phyloP scores from a whole-genome alignment of 2,113 vertebrate species.

The Salvelinus alpinus region DNA sequence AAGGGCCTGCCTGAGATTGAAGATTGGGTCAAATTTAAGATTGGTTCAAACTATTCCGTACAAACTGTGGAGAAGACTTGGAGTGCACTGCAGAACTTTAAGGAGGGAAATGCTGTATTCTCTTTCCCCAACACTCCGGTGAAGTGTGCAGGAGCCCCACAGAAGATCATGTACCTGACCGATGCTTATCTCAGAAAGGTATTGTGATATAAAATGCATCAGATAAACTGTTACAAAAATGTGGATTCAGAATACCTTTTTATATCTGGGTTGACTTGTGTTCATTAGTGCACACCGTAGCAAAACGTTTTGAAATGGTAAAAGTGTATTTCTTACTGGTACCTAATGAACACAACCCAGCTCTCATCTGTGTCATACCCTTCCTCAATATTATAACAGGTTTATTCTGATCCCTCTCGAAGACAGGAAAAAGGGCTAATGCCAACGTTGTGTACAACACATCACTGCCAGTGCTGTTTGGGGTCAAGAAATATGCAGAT shows the following conservation, averaged over 20 bases:
- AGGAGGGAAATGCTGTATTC: conserved; percentile 92
- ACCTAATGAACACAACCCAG: neutral
- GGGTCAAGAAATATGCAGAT: conserved; percentile 92
- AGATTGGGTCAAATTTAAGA: conserved; percentile 74
- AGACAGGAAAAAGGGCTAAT: conserved; percentile 85
- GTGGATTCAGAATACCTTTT: neutral
- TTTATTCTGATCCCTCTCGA: conserved; percentile 10
- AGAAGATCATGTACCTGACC: conserved; percentile 97
- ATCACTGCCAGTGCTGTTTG: conserved; percentile 88
- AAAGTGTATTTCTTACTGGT: neutral
- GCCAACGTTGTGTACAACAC: conserved; percentile 94
- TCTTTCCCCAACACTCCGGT: conserved; percentile 91
- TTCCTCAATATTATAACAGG: neutral
- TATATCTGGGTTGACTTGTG: no score
- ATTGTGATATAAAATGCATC: neutral
- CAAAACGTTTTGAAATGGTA: neutral
- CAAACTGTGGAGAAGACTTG: conserved; percentile 93
- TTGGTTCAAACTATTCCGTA: conserved; percentile 94
- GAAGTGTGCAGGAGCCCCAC: conserved; percentile 95
- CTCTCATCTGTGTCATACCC: neutral
- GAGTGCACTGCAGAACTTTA: conserved; percentile 88
- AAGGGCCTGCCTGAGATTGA: conserved; percentile 94
- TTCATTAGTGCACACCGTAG: no score
- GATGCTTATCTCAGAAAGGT: conserved; percentile 92
- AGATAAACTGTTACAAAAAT: neutral